phyloP scores from a whole-genome alignment of 2,888 invertebrate species.

The Tenthredo scrophulariae region DNA sequence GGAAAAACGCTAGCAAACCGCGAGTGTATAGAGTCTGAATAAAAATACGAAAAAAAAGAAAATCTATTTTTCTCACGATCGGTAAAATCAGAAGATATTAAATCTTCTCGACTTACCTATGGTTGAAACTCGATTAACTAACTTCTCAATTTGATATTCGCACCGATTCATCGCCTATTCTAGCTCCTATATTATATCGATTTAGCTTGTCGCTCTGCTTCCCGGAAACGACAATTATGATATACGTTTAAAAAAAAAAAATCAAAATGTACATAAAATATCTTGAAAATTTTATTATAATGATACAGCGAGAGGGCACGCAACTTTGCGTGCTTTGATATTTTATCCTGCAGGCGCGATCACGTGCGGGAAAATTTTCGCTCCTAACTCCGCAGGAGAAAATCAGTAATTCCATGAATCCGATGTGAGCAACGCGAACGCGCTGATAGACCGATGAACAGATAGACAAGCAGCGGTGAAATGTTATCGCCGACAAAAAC shows the following conservation, averaged over 20 bases:
- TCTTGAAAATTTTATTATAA: neutral
- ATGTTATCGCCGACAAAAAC: neutral
- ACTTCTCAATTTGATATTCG: neutral
- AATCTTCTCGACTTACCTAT: neutral
- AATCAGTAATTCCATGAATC: neutral
- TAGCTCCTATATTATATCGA: neutral
- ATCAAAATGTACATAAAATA: neutral
- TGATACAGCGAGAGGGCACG: neutral
- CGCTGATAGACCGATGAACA: neutral
- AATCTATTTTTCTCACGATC: neutral
- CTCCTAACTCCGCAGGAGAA: neutral
- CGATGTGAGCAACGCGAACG: constrained; percentile 5
- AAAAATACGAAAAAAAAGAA: neutral
- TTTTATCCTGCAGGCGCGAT: neutral
- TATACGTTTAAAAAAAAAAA: neutral
- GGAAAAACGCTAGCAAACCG: neutral
- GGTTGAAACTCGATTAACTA: neutral
- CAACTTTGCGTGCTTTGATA: constrained; percentile 26
- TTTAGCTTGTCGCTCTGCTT: neutral
- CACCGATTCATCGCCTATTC: neutral
- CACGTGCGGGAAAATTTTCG: neutral
- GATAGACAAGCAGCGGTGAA: neutral
- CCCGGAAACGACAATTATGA: neutral
- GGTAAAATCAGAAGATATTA: neutral
- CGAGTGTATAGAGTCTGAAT: neutral